phyloP scores from a whole-genome alignment of 2,888 invertebrate species.

The Spisula solida region DNA sequence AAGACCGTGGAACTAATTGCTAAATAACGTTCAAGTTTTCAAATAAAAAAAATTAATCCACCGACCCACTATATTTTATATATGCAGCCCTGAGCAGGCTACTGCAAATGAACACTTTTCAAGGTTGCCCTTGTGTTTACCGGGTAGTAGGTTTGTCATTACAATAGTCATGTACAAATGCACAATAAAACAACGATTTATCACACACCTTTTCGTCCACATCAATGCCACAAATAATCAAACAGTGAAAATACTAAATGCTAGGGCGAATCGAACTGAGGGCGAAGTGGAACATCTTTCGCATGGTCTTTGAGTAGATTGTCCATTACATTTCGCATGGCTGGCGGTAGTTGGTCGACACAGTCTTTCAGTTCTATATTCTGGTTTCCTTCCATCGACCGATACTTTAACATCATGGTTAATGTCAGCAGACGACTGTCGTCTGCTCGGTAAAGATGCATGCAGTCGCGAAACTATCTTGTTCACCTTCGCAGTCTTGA shows the following conservation, averaged over 20 bases:
- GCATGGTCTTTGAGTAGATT: slow-evolving; percentile 46
- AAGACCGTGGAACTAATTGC: no score
- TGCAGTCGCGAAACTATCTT: slow-evolving; percentile 66
- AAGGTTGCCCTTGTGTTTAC: no score
- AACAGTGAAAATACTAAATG: slow-evolving; percentile 41
- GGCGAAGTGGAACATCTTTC: slow-evolving; percentile 49
- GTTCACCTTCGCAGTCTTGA: slow-evolving; percentile 64
- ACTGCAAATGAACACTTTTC: no score
- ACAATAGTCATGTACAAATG: no score
- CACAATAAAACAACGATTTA: not conserved
- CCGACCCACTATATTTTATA: no score
- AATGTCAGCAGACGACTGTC: slow-evolving; percentile 51
- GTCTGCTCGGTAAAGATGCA: slow-evolving; percentile 59
- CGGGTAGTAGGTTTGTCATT: no score
- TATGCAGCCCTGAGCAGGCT: no score
- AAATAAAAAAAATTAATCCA: no score
- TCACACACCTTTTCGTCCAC: not conserved
- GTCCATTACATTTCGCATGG: slow-evolving; percentile 36
- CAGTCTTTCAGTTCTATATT: slow-evolving; percentile 57
- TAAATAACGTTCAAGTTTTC: no score
- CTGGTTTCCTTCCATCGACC: slow-evolving; percentile 33
- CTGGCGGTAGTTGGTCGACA: slow-evolving; percentile 57
- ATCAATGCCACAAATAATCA: not conserved
- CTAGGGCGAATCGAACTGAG: slow-evolving; percentile 55
- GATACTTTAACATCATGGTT: slow-evolving; percentile 47